Conservation (phyloP, 2,113 vertebrate genomes). For the Callionymus lyra region DNA sequence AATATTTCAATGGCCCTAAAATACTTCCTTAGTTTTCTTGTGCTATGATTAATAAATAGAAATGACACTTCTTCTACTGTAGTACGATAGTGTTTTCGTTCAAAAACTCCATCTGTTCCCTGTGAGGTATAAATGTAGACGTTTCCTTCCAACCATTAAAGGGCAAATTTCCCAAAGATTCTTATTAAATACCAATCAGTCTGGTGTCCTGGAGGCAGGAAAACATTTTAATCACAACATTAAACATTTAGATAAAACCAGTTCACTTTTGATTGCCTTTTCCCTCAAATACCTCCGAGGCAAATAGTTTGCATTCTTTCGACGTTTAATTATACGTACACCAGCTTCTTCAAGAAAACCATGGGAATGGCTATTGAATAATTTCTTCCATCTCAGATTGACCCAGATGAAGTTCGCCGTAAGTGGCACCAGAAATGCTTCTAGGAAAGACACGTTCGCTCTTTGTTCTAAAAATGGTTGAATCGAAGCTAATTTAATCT, state of each 20-base stretch:
- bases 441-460: too few species aligned
- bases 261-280: slow-evolving; percentile 64
- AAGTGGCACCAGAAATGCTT: too few species aligned
- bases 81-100: too few species aligned
- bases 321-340: slow-evolving; percentile 43
- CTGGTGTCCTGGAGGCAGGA: slow-evolving; percentile 31
- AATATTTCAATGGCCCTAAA: too few species aligned
- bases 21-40: too few species aligned
- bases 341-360: slow-evolving; percentile 9
- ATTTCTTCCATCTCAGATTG: too few species aligned
- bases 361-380: slow-evolving; percentile 7
- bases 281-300: slow-evolving; percentile 43
- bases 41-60: too few species aligned
- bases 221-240: slow-evolving; percentile 51
- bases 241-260: slow-evolving; percentile 43
- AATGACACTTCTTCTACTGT: too few species aligned
- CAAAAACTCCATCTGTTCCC: background rate
- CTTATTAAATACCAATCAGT: slow-evolving; percentile 30
- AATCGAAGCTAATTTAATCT: too few species aligned
- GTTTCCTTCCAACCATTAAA: slow-evolving; percentile 4
- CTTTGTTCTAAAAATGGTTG: too few species aligned
- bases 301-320: slow-evolving; percentile 49
- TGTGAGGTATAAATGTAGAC: background rate
- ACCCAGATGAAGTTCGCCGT: too few species aligned
- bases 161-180: slow-evolving; percentile 16